These are phyloP conservation scores for Mus musculus DNA, from an alignment of 2,113 vertebrate species.

Conservation along the genomic window DNA sequence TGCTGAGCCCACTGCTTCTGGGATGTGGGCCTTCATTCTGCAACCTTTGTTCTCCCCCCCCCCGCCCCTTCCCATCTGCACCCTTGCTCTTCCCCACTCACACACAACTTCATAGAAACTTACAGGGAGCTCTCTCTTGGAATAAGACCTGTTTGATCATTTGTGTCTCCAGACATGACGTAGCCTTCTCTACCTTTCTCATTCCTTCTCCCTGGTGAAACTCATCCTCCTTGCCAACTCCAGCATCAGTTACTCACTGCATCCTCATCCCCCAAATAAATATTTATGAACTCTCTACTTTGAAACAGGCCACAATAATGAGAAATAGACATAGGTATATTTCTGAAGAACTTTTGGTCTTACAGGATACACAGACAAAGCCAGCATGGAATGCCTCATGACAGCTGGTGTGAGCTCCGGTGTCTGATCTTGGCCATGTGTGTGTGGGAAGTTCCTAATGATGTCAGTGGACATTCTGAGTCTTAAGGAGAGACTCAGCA, in stretches of 20 bases:
- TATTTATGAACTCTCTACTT: background rate
- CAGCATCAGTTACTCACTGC: background rate
- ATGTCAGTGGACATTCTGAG: background rate
- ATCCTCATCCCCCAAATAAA: background rate
- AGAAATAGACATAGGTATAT: background rate
- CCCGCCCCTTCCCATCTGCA: background rate
- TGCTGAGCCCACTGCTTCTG: background rate
- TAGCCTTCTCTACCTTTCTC: background rate
- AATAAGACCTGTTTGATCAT: background rate
- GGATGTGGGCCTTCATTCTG: background rate
- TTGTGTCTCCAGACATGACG: too few species aligned
- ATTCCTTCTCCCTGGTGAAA: background rate
- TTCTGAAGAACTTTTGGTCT: background rate
- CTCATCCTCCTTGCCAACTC: background rate
- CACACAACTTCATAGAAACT: background rate
- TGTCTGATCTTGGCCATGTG: background rate
- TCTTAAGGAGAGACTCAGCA: background rate
- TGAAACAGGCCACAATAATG: background rate
- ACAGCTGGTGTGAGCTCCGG: background rate
- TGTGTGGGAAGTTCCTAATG: background rate
- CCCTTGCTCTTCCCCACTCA: too few species aligned
- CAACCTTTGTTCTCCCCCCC: background rate
- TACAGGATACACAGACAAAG: background rate
- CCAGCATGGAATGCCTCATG: fast-evolving
- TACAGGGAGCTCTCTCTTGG: background rate